Evolutionary conservation across 2,113 vertebrate genomes (phyloP), one percentile per base, ranked within the genome.

Genomic region (Pteropus alecto): DNA sequence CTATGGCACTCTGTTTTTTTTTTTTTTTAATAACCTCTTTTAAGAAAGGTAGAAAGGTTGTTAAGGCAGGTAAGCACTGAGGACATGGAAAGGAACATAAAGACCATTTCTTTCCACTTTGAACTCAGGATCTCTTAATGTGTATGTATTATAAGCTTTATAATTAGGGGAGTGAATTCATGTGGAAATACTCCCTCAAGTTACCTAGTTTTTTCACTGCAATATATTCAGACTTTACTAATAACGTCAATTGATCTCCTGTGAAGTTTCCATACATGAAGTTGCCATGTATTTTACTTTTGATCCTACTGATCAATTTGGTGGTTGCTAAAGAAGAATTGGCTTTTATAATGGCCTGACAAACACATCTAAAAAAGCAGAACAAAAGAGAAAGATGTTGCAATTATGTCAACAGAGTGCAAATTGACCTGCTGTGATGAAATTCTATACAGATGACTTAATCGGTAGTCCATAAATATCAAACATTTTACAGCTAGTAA

Each of bases 201-300:
- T 98, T 98, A 99, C 98, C 98, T 97, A 98, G 93, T 78, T 82
- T 54, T 74, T 87, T 96, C 70, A 98, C 96, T 82, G 12, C 11
- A 87, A 98, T 21, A 0, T 96, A 70, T 71, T 98, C 93, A 58
- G 91, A 90, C 51, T 93, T 95, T 90, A 98, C 90, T 30, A 30
- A 14, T 33, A 98, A 82, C 1, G 60, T 98, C 51, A 98, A 19
- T 0, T 56, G 60, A 87, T 86, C 93, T 51, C 98, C 95, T 43
- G 92, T 63, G 4, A 98, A 97, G 85, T 84, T 87, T 48, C 41
- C 87, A 12, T 74, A 83, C 18, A 96, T 83, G n/a, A 97, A 7
- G 38, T 93, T 97, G 60, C 90, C 90, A 15, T 60, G 56, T 93
- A 97, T 97, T 96, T 96, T 97, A 51, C 54, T 30, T 58, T 88